A percentile compares a stretch with the other conserved stretches of the same genome.
Conservation (phyloP, 2,888 invertebrate genomes). For the Caenorhabditis doughertyi region DNA sequence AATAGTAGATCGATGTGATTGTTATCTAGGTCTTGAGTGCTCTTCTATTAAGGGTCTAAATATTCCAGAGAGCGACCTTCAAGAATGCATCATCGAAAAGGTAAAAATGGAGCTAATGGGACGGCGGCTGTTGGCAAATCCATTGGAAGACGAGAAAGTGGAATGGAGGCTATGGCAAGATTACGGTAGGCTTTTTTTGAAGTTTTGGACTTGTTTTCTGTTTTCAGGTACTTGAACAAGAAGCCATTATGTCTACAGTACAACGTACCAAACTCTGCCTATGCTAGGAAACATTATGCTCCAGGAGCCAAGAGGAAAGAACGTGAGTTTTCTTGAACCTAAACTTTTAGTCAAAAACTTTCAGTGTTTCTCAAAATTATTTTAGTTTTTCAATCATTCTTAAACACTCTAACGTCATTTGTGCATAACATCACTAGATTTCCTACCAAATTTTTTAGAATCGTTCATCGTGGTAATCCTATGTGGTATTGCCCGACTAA, state of each 20-base stretch:
- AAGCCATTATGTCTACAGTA: constrained; percentile 79
- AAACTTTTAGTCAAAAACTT: too few relatives aligned
- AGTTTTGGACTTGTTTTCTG: neutral
- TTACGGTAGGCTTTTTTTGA: constrained; percentile 58
- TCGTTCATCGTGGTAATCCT: constrained; percentile 64
- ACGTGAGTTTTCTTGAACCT: too few relatives aligned
- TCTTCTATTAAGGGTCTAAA: neutral
- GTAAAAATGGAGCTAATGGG: constrained; percentile 38
- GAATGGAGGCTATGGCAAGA: constrained; percentile 69
- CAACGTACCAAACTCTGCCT: constrained; percentile 65
- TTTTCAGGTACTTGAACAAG: constrained; percentile 72
- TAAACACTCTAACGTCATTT: too few relatives aligned
- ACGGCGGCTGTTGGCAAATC: constrained; percentile 49
- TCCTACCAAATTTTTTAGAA: constrained; percentile 52
- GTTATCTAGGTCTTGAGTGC: neutral
- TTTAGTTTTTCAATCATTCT: too few relatives aligned
- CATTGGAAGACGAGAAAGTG: constrained; percentile 60
- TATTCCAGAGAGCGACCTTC: constrained; percentile 64
- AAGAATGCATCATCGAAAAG: constrained; percentile 70
- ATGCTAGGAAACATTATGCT: constrained; percentile 40
- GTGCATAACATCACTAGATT: too few relatives aligned
- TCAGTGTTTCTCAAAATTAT: too few relatives aligned
- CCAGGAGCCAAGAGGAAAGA: constrained; percentile 63
- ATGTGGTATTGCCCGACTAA: constrained; percentile 55
- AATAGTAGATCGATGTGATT: too few relatives aligned